Evolutionary conservation across 2,797 vertebrate genomes (phyloP).

Genomic region (Petrocephalus schoutedeni): DNA sequence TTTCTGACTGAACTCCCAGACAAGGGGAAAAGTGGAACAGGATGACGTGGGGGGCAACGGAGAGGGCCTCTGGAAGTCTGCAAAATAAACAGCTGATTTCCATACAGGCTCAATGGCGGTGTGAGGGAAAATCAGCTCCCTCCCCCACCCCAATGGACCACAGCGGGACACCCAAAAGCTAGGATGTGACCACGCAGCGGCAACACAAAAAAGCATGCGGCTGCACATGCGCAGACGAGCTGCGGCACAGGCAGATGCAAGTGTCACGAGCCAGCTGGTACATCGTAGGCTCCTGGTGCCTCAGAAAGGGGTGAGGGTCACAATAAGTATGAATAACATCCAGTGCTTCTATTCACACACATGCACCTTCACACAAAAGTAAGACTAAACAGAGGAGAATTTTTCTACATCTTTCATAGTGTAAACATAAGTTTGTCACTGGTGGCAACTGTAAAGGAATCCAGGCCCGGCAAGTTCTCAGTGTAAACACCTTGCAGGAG

Average conservation of each 20-base stretch:
- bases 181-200: constrained; percentile 9
- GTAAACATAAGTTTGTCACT: constrained; percentile 35
- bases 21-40: not conserved
- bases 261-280: constrained; percentile 59
- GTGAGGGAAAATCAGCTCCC: not conserved
- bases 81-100: not conserved
- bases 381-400: constrained; percentile 60
- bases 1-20: constrained; percentile 6
- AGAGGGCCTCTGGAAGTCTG: not conserved
- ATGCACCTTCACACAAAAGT: constrained; percentile 51
- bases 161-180: constrained; percentile 17
- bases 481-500: constrained; percentile 53
- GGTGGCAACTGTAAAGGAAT: constrained; percentile 42
- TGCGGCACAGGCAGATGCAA: constrained; percentile 14
- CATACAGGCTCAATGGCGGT: not conserved
- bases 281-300: constrained; percentile 72
- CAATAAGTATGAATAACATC: constrained; percentile 68
- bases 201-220: constrained; percentile 9
- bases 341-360: constrained; percentile 63
- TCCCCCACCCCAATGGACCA: too few species aligned
- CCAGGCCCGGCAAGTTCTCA: constrained; percentile 40
- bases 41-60: not conserved
- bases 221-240: constrained; percentile 24
- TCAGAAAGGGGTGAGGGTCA: constrained; percentile 67
- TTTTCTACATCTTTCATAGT: constrained; percentile 50